Evolutionary conservation across 2,888 invertebrate genomes (phyloP).

Genomic region (Linyphia triangularis): DNA sequence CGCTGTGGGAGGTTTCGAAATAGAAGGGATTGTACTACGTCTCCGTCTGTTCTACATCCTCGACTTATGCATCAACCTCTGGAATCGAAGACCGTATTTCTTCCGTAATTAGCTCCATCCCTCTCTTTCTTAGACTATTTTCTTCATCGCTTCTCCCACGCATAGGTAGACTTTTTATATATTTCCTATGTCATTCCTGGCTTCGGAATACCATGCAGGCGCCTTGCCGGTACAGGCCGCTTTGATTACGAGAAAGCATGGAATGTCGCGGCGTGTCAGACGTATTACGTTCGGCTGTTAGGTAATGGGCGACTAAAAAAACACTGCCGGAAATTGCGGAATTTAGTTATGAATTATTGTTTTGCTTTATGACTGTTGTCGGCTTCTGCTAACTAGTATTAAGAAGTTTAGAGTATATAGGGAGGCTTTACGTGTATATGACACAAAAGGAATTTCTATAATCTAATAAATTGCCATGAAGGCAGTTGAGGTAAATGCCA

Average conservation of each 20-base stretch:
- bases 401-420: background rate
- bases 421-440: too few relatives aligned
- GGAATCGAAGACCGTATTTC: slow-evolving; percentile 49
- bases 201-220: slow-evolving; percentile 16
- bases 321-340: background rate
- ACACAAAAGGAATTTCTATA: too few relatives aligned
- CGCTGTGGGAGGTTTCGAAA: slow-evolving; percentile 70
- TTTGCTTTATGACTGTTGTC: background rate
- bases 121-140: background rate
- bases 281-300: background rate
- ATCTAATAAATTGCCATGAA: too few relatives aligned
- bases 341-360: background rate
- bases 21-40: slow-evolving; percentile 71
- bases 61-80: slow-evolving; percentile 61
- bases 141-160: slow-evolving; percentile 22
- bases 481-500: too few relatives aligned
- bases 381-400: background rate
- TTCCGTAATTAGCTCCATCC: slow-evolving; percentile 56
- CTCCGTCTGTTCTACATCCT: slow-evolving; percentile 70
- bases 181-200: background rate
- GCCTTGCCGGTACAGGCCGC: background rate
- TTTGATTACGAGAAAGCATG: background rate
- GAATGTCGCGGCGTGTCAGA: background rate
- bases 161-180: slow-evolving; percentile 14
- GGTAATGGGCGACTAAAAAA: background rate